These are phyloP conservation scores for Neoitamus cyanurus DNA, from an alignment of 2,888 invertebrate genomes.

Conservation along the genomic window DNA sequence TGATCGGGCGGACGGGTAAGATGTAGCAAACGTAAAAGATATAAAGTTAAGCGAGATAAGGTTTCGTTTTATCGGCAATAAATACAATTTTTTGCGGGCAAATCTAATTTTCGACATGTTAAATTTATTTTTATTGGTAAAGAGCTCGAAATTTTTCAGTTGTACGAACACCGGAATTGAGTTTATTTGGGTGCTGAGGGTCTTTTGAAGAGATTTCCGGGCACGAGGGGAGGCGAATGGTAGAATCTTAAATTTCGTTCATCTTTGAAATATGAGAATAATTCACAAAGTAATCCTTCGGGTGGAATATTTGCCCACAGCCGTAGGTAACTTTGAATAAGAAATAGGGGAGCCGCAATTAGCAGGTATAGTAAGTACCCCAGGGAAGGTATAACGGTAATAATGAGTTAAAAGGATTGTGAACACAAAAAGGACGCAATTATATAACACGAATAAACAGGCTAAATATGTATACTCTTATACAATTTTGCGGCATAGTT, in stretches of 20 bases:
- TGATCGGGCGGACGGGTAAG: background rate
- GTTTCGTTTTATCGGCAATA: constrained; percentile 12
- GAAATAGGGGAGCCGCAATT: background rate
- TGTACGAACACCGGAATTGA: background rate
- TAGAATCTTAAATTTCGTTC: background rate
- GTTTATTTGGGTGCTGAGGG: background rate
- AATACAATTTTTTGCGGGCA: constrained; percentile 15
- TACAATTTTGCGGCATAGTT: no score
- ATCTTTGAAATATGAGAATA: constrained; percentile 5
- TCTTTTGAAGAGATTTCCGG: background rate
- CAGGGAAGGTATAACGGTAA: no score
- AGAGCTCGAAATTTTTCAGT: background rate
- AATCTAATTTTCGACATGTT: constrained; percentile 26
- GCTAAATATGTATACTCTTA: no score
- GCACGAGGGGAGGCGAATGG: background rate
- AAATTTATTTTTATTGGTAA: constrained; percentile 35
- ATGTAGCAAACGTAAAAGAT: background rate
- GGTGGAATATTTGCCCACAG: background rate
- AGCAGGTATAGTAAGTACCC: background rate
- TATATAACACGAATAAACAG: no score
- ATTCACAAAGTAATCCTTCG: background rate
- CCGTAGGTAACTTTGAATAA: background rate
- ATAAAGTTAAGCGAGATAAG: constrained; percentile 10
- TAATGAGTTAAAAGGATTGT: background rate
- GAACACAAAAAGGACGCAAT: background rate